Percentiles rank a stretch among this genome's conserved stretches.
phyloP scores from a whole-genome alignment of 2,888 invertebrate genomes.

The Caenorhabditis panamensis region DNA sequence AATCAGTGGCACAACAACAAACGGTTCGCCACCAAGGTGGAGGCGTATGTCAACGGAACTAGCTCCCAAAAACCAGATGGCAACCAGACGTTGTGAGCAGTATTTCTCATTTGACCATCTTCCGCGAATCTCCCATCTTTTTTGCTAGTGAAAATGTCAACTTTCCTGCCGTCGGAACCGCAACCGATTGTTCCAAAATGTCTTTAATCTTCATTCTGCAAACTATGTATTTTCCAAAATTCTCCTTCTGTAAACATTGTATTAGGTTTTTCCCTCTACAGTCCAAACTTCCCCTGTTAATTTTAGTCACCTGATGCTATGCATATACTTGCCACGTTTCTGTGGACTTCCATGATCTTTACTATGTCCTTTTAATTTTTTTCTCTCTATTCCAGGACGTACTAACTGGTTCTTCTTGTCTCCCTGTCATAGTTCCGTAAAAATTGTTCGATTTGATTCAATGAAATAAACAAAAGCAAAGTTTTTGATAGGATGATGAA shows the following conservation, averaged over 20 bases:
- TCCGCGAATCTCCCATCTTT: neutral
- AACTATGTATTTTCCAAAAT: no score
- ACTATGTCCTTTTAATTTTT: constrained; percentile 16
- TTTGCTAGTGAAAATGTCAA: no score
- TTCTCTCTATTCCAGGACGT: constrained; percentile 23
- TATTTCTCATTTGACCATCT: neutral
- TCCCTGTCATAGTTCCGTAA: constrained; percentile 8
- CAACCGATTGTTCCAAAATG: neutral
- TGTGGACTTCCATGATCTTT: constrained; percentile 52
- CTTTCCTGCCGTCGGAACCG: no score
- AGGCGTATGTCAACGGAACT: constrained; percentile 49
- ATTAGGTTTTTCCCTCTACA: neutral
- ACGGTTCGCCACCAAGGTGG: constrained; percentile 59
- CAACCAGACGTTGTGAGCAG: constrained; percentile 39
- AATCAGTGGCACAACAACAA: constrained; percentile 71
- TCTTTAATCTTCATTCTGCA: no score
- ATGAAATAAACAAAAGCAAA: neutral
- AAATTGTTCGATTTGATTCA: neutral
- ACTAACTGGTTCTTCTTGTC: constrained; percentile 43
- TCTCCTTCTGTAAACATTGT: no score
- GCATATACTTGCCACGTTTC: constrained; percentile 57
- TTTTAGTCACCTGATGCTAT: constrained; percentile 28
- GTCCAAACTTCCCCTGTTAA: neutral
- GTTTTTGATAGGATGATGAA: no score
- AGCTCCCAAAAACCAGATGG: constrained; percentile 27